A percentile compares a stretch with the other conserved stretches of the same genome.
Evolutionary conservation across 2,113 vertebrate species (phyloP).

Genomic region (Ageneiosus marmoratus): DNA sequence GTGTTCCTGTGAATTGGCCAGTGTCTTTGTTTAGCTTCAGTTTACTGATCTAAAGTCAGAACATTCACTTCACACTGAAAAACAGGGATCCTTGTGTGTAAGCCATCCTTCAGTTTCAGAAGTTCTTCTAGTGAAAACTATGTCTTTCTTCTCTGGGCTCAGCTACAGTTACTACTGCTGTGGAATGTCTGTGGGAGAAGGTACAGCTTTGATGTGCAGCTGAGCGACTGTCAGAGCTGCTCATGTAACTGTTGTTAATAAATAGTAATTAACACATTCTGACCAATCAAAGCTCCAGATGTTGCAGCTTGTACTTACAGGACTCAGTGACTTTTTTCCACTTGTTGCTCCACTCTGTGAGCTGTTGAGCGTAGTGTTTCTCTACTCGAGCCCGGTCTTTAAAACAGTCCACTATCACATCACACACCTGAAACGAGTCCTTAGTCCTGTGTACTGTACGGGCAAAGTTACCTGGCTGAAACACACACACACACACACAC

Average conservation of each 20-base stretch:
- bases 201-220: neutral
- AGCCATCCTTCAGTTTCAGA: neutral
- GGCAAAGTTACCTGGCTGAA: constrained; percentile 76
- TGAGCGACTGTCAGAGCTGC: neutral
- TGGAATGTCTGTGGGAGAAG: neutral
- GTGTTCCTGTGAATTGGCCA: too few relatives aligned
- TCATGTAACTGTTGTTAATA: neutral
- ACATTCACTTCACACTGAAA: neutral
- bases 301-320: constrained; percentile 64
- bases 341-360: constrained; percentile 81
- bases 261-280: neutral
- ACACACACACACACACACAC: constrained; percentile 27
- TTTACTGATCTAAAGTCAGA: neutral
- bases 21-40: neutral
- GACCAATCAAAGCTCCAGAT: neutral
- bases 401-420: constrained; percentile 79
- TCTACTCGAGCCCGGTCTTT: constrained; percentile 80
- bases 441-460: constrained; percentile 74
- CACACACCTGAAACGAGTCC: constrained; percentile 75
- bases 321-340: constrained; percentile 79
- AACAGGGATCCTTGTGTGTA: neutral
- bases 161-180: neutral
- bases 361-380: constrained; percentile 76
- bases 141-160: neutral
- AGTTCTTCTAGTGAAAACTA: neutral